phyloP scores from a whole-genome alignment of 2,888 invertebrate species.

The Ctena decussata region DNA sequence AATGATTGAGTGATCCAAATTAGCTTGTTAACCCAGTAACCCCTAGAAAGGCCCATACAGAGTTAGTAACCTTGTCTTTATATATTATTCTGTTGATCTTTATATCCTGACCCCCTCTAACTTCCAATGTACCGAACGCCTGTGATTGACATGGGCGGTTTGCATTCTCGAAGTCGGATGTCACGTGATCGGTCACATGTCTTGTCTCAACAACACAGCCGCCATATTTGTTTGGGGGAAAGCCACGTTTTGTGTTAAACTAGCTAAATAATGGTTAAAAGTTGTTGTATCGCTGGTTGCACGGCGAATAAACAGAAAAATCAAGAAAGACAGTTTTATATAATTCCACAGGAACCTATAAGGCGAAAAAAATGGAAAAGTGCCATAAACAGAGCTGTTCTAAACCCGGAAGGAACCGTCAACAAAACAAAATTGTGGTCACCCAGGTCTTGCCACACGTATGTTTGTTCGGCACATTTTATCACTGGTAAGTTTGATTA shows the following conservation, averaged over 20 bases:
- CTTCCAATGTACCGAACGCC: too few relatives aligned
- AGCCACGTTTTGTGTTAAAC: too few relatives aligned
- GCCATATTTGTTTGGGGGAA: not conserved
- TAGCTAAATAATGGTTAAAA: not conserved
- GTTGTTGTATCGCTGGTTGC: not conserved
- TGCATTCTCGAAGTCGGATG: conserved; percentile 7
- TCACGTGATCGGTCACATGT: not conserved
- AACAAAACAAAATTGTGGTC: conserved; percentile 3
- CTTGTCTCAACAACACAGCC: not conserved
- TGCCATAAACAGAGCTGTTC: not conserved
- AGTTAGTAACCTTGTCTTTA: too few relatives aligned
- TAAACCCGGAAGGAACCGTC: conserved; percentile 2
- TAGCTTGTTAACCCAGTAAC: too few relatives aligned
- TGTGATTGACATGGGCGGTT: too few relatives aligned
- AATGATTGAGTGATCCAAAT: too few relatives aligned
- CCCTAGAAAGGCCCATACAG: too few relatives aligned
- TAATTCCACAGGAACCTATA: not conserved
- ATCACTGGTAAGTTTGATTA: conserved; percentile 10
- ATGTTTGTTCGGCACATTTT: conserved; percentile 7
- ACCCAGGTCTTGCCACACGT: not conserved
- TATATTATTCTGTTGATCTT: too few relatives aligned
- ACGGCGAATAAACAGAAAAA: not conserved
- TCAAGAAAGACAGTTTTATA: conserved; percentile 2
- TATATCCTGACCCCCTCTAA: too few relatives aligned
- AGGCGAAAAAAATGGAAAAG: conserved; percentile 4